A percentile compares a stretch with the other conserved stretches of the same genome.
phyloP scores from a whole-genome alignment of 2,113 vertebrate species.

The Progne subis region DNA sequence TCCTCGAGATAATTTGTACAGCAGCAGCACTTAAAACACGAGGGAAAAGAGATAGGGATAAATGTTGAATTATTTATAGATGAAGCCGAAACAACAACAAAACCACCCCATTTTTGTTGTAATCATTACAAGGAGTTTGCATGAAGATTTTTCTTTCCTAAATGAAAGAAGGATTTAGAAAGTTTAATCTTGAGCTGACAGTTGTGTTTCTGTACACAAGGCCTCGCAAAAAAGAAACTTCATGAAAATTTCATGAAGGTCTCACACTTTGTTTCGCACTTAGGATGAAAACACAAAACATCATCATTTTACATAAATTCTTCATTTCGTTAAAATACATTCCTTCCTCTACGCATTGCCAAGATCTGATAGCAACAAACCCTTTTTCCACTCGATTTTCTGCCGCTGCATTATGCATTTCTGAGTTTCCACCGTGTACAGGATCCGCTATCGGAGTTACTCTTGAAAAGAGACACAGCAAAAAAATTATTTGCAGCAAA shows the following conservation, averaged over 20 bases:
- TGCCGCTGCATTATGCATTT: neutral
- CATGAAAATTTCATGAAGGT: neutral
- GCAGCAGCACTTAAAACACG: neutral
- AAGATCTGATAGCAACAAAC: neutral
- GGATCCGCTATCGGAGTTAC: neutral
- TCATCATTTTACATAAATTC: neutral
- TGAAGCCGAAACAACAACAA: neutral
- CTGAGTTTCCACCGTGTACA: neutral
- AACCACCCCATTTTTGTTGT: neutral
- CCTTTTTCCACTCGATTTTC: neutral
- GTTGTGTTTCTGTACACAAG: neutral
- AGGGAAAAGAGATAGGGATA: neutral
- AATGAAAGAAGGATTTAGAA: constrained; percentile 11
- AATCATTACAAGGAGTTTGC: neutral
- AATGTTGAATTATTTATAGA: neutral
- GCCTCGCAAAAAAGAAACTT: neutral
- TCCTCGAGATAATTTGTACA: neutral
- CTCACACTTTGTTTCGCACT: neutral
- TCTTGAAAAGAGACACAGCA: neutral
- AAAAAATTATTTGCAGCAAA: neutral
- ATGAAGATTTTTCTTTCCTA: neutral
- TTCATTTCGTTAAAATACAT: neutral
- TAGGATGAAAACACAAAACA: neutral
- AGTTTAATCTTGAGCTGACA: neutral
- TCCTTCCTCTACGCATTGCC: neutral